Base-by-base conservation (phyloP, 2,797 vertebrate species). In the Tapera naevia region DNA sequence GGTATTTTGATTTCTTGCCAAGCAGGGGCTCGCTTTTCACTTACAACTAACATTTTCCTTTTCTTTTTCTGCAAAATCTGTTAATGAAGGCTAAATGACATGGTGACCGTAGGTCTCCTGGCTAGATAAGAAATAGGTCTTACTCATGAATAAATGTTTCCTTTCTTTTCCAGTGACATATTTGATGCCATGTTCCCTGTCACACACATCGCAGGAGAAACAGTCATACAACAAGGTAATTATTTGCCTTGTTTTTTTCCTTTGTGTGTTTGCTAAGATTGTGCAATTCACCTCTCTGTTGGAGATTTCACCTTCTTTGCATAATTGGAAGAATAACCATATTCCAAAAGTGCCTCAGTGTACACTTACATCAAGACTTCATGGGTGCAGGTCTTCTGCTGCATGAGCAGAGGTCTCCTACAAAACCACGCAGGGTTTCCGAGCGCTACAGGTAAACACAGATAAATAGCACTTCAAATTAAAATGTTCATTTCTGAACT, bases 121-220 rank as follows among this genome's bases (percentile, higher is more conserved):
- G 45, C 27, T 65, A 50, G 65, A 33, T 83, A 90, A 86, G 37
- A 41, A 88, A 18, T 53, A 58, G 11, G 17, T 41, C 61, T 72
- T 39, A 65, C 80, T 78, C 50, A 22, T 80, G 53, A 80, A 72
- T n/a, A 48, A 57, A 14, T 28, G 16, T 89, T 54, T 81, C 46
- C 91, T 88, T 93, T 97, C 73, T 97, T 86, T 96, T 90, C 17
- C 97, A 99, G 99, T 96, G 99, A 99, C 97, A 99, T 99, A 96
- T 99, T 99, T 30, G 99, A 99, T 67, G 99, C 99, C 95, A 99
- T 99, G 99, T 99, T 99, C 80, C 99, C 99, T 0, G 99, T 99
- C 91, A 99, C 98, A 28, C 99, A 99, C 97, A 99, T 99, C 12
- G 99, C 99, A 17, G 99, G 99, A 89, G 99, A 99, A 97, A 99